Evolutionary conservation across 2,797 vertebrate species (phyloP), one percentile per base, ranked within the genome.

Genomic region (Brotogeris chrysoptera): DNA sequence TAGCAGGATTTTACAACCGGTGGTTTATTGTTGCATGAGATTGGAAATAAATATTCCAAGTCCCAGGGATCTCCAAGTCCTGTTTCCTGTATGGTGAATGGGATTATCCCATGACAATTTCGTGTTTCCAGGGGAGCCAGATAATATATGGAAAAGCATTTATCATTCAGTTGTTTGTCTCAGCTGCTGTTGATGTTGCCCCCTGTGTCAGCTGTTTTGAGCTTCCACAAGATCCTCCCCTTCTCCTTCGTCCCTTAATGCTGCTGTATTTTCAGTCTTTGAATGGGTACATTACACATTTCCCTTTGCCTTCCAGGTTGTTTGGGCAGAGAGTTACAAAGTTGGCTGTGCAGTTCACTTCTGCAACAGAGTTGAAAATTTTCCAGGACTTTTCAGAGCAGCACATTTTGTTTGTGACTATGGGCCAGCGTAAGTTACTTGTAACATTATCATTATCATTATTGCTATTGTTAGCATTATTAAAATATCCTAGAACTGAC

Each of bases 331-430:
- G 12, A 98, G 97, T 81, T 98, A 98, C 96, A 99, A 99, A 96
- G 98, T 99, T 61, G 99, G 99, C 23, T 99, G 99, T 5, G 98
- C 99, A 1, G 98, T 97, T 39, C 97, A 98, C 5, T 88, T 96
- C 76, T 99, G 98, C 74, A 69, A 30, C 39, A 80, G 1, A 32
- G 86, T 97, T 83, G 41, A 71, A 66, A 47, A 91, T 34, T 77
- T 91, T 81, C 38, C 64, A 25, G 4, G 36, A 8, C 20, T 97
- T 34, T 6, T 8, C 14, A 24, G 89, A 14, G 96, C 57, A 41
- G 96, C 94, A 27, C 81, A 98, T 82, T 99, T 99, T 85, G 94
- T 99, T 53, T 99, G 98, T 87, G 89, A 99, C 98, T 99, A 99
- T 6, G 98, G 97, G 52, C 95, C 98, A 91, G 77, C 65, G 98